phyloP scores from a whole-genome alignment of 2,888 invertebrate species.

The Hecatera dysodea region DNA sequence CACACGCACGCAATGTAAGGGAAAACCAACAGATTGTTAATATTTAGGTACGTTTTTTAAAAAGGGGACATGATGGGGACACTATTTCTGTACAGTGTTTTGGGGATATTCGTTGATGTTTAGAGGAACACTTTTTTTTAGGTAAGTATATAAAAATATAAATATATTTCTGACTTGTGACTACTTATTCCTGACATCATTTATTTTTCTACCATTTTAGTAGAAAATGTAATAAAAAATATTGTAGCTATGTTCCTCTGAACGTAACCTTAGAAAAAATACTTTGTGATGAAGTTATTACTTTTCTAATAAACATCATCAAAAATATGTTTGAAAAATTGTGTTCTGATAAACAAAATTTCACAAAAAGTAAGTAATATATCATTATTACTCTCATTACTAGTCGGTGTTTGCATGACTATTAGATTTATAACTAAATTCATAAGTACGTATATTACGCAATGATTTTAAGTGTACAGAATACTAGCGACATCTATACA shows the following conservation, averaged over 20 bases:
- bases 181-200: not conserved
- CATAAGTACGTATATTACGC: constrained; percentile 28
- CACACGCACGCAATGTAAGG: constrained; percentile 80
- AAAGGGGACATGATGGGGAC: constrained; percentile 5
- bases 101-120: not conserved
- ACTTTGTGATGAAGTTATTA: too few relatives aligned
- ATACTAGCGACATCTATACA: constrained; percentile 35
- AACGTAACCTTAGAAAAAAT: too few relatives aligned
- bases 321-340: too few relatives aligned
- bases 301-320: not conserved
- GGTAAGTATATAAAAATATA: too few relatives aligned
- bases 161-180: too few relatives aligned
- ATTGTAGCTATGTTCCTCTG: not conserved
- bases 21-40: constrained; percentile 71
- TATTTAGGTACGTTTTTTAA: constrained; percentile 21
- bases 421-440: not conserved
- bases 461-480: constrained; percentile 6
- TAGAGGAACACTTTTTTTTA: constrained; percentile 12
- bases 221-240: not conserved
- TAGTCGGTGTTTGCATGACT: constrained; percentile 24
- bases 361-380: constrained; percentile 40
- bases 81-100: constrained; percentile 45
- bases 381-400: constrained; percentile 45
- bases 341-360: not conserved
- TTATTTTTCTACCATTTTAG: constrained; percentile 33